Conservation (phyloP, 2,797 vertebrate genomes). For the Crenichthys baileyi region DNA sequence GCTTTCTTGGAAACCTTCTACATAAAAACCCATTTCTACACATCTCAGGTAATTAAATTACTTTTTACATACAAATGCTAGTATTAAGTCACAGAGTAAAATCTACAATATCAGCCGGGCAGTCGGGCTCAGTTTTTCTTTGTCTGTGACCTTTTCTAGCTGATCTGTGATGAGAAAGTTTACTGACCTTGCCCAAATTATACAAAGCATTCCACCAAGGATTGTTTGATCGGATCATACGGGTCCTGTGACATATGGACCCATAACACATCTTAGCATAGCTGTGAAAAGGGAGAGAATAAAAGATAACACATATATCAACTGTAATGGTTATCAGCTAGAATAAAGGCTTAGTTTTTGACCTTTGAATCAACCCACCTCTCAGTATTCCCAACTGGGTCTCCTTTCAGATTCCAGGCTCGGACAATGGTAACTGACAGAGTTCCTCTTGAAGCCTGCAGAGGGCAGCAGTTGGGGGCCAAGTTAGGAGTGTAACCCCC, state of each 20-base stretch:
- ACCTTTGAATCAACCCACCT: constrained; percentile 2
- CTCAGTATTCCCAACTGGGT: accelerated
- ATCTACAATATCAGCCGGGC: too few relatives aligned
- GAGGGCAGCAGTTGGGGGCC: constrained; percentile 48
- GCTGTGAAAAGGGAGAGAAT: constrained; percentile 24
- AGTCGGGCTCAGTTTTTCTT: neutral
- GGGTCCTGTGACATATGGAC: accelerated
- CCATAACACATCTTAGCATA: constrained; percentile 30
- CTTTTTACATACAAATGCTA: neutral
- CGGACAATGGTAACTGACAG: constrained; percentile 40
- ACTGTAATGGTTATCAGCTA: neutral
- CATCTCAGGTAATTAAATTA: too few relatives aligned
- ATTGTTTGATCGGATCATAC: constrained; percentile 6
- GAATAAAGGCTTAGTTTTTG: neutral
- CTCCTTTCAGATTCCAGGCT: constrained; percentile 49
- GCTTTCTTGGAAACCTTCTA: too few relatives aligned
- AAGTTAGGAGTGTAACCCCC: neutral
- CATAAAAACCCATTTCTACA: too few relatives aligned
- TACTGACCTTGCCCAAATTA: constrained; percentile 28
- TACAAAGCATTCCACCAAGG: constrained; percentile 16
- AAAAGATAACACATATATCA: neutral
- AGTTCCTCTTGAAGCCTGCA: neutral
- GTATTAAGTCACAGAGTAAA: too few relatives aligned
- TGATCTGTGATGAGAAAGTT: neutral
- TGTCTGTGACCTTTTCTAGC: neutral